Conservation (phyloP, 23 tunicate species). For the Halocynthia aurantium region DNA sequence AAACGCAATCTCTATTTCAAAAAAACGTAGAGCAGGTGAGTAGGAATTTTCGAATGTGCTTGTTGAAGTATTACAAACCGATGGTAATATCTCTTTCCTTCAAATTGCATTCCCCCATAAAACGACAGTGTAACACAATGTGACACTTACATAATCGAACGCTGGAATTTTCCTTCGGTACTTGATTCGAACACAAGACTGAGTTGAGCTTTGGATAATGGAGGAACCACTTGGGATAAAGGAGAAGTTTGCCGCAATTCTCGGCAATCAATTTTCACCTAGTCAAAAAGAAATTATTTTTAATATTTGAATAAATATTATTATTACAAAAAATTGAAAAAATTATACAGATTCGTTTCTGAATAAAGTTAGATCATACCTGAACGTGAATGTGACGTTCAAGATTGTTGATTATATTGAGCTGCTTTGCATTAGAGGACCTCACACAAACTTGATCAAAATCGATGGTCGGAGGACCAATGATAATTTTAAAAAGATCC, state of each 20-base stretch:
- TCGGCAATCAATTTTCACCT: constrained; percentile 77
- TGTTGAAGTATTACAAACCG: no score
- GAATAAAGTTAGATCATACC: constrained; percentile 20
- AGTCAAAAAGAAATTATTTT: neutral
- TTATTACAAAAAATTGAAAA: no score
- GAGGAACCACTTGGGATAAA: constrained; percentile 82
- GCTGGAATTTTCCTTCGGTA: constrained; percentile 73
- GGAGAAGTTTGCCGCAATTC: constrained; percentile 92
- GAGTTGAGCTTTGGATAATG: constrained; percentile 66
- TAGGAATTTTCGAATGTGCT: no score
- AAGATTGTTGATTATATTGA: constrained; percentile 78
- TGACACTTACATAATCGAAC: constrained; percentile 64
- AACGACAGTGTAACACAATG: neutral
- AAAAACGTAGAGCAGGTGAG: no score
- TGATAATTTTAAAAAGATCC: constrained; percentile 85
- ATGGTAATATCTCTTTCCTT: no score
- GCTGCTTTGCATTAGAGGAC: constrained; percentile 75
- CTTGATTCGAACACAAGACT: constrained; percentile 83
- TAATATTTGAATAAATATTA: neutral
- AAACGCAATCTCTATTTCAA: no score
- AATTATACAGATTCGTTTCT: neutral
- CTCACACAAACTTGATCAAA: constrained; percentile 76
- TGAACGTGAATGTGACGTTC: constrained; percentile 72
- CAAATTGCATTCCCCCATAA: no score
- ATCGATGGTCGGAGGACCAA: constrained; percentile 89